A percentile compares a stretch with the other conserved stretches of the same genome.
Conservation (phyloP, 2,797 vertebrate genomes). For the Cuniculus paca region DNA sequence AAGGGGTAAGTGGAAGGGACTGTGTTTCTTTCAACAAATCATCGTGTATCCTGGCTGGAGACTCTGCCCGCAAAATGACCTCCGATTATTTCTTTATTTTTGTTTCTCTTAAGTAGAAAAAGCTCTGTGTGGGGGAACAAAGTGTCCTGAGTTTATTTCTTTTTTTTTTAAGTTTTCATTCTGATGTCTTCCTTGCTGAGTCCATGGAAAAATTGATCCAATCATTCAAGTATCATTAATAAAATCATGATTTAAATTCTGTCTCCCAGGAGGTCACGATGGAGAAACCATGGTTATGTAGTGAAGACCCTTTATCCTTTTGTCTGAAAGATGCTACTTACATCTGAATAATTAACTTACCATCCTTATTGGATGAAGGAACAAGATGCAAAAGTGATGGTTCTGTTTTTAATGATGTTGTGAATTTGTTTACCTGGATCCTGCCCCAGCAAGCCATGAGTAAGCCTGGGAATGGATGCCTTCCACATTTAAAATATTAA, state of each 20-base stretch:
- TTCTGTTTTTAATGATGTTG: constrained; percentile 27
- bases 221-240: constrained; percentile 51
- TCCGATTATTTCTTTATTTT: constrained; percentile 41
- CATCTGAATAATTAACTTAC: neutral
- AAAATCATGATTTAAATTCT: constrained; percentile 44
- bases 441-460: constrained; percentile 41
- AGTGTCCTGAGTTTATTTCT: neutral
- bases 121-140: neutral
- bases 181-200: constrained; percentile 39
- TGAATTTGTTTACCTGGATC: constrained; percentile 65
- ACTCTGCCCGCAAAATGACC: neutral
- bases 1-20: neutral
- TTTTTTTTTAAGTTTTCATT: neutral
- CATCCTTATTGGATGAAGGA: neutral
- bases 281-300: neutral
- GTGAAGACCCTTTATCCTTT: neutral
- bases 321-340: neutral
- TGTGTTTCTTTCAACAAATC: neutral
- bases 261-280: neutral
- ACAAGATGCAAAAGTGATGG: neutral
- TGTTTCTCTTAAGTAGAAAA: constrained; percentile 59
- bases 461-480: neutral
- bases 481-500: constrained; percentile 78
- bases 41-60: neutral
- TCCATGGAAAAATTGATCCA: constrained; percentile 57